Percentiles rank a stretch among this genome's conserved stretches.
Evolutionary conservation across 2,113 vertebrate genomes (phyloP).

Genomic region (Aythya baeri): DNA sequence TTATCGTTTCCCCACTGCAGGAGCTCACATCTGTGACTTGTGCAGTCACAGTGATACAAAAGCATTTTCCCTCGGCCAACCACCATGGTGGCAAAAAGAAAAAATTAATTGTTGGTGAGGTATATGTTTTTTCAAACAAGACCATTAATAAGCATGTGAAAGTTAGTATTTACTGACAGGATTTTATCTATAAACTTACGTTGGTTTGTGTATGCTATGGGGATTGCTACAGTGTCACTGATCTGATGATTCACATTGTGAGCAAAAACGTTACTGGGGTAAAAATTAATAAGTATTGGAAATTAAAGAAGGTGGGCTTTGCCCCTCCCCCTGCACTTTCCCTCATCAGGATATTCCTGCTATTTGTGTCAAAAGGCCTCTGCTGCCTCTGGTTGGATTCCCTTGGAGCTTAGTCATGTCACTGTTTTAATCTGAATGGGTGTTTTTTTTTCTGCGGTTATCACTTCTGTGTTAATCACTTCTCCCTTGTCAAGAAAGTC

Average conservation of each 20-base stretch:
- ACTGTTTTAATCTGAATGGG: background rate
- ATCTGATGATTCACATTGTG: background rate
- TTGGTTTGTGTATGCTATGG: background rate
- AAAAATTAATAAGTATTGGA: conserved; percentile 8
- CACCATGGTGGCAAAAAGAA: conserved; percentile 68
- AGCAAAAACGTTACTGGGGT: background rate
- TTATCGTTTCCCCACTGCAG: conserved; percentile 92
- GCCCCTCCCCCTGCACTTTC: background rate
- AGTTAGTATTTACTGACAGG: conserved; percentile 1
- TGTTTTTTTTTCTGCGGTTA: background rate
- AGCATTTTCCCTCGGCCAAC: conserved; percentile 85
- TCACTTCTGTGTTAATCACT: conserved; percentile 19
- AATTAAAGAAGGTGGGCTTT: background rate
- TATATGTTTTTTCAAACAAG: conserved; percentile 69
- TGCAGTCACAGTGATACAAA: conserved; percentile 94
- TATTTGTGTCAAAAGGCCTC: background rate
- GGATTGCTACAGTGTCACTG: background rate
- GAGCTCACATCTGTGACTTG: conserved; percentile 87
- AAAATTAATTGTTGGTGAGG: conserved; percentile 82
- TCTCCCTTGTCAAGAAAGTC: conserved; percentile 19
- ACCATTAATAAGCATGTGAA: background rate
- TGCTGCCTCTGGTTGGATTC: background rate
- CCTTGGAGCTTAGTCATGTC: background rate
- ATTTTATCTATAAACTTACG: background rate
- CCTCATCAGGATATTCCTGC: background rate